Evolutionary conservation across 2,113 vertebrate species (phyloP), one percentile per base, ranked within the genome.

Genomic region (Tetrao urogallus): DNA sequence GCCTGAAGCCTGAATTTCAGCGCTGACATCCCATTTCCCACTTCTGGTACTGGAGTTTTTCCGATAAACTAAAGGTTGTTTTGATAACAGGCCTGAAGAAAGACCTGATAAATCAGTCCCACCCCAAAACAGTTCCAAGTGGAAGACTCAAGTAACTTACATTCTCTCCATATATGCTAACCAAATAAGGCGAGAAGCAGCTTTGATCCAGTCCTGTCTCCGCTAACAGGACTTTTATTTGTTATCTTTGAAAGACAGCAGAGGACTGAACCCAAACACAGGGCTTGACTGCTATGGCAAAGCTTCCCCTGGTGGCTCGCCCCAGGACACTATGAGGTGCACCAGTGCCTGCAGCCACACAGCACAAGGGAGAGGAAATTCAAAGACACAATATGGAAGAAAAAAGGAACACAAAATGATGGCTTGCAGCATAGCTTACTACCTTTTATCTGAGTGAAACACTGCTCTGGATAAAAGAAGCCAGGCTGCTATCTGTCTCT

Each of bases 101-200:
- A 93, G 95, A 94, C 60, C 11, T 67, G 57, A 92, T 95, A 92
- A 84, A 95, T 69, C 91, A 90, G 34, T n/a, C 8, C 56, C 73
- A 56, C 5, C 24, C 20, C n/a, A 63, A 61, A 94, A 65, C 56
- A 84, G 28, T 79, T 79, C 48, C 22, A 89, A 88, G 42, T 12
- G 14, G 67, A 86, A 90, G 86, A 57, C 30, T 79, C 5, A 40
- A 78, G 13, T 70, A 72, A 78, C 5, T 74, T n/a, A 24, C 45
- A 25, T 58, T 70, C 25, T 63, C 47, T 69, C 5, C 21, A 8
- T 17, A 22, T 2, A 40, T 9, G 70, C 1, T 2, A 65, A 81
- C 45, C 43, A 57, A 61, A 82, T 34, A n/a, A 72, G 32, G n/a
- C 0, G 3, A 72, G 40, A 5, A 5, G 7, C 9, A 77, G 52